These are phyloP conservation scores for Petrophora chlorosata DNA, from an alignment of 2,888 invertebrate genomes.

Conservation along the genomic window DNA sequence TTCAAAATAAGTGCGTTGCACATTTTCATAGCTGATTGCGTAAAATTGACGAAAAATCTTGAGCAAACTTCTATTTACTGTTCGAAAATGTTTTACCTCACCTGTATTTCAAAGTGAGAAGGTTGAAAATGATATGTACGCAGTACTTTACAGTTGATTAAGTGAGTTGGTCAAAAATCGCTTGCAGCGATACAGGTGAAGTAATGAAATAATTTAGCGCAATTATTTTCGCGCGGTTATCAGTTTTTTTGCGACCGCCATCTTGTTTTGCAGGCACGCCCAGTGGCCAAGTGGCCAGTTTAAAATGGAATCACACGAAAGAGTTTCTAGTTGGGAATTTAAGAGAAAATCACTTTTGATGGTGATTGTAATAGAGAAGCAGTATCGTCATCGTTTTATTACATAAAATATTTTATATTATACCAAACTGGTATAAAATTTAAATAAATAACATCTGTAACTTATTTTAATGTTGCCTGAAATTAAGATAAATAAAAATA, in stretches of 20 bases:
- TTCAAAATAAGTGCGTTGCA: constrained; percentile 4
- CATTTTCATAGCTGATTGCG: constrained; percentile 20
- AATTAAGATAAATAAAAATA: no score
- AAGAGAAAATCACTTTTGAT: constrained; percentile 3
- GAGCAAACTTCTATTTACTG: constrained; percentile 7
- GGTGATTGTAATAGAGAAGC: no score
- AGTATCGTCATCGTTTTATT: no score
- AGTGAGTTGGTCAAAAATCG: constrained; percentile 32
- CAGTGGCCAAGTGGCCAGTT: constrained; percentile 25
- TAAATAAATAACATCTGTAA: no score
- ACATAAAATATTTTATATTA: no score
- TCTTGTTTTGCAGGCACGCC: constrained; percentile 47
- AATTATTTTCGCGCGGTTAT: constrained; percentile 56
- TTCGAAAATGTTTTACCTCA: neutral
- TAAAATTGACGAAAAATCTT: constrained; percentile 24
- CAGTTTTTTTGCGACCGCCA: constrained; percentile 60
- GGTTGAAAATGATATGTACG: neutral
- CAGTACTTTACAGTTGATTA: neutral
- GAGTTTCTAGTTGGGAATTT: neutral
- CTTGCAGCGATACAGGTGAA: constrained; percentile 51
- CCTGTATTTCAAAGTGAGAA: constrained; percentile 8
- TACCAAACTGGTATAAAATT: no score
- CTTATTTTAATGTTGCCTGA: no score
- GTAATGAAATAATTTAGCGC: constrained; percentile 70
- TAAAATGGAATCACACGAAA: constrained; percentile 14